phyloP scores from a whole-genome alignment of 2,113 vertebrate species.

The Seriola aureovittata region DNA sequence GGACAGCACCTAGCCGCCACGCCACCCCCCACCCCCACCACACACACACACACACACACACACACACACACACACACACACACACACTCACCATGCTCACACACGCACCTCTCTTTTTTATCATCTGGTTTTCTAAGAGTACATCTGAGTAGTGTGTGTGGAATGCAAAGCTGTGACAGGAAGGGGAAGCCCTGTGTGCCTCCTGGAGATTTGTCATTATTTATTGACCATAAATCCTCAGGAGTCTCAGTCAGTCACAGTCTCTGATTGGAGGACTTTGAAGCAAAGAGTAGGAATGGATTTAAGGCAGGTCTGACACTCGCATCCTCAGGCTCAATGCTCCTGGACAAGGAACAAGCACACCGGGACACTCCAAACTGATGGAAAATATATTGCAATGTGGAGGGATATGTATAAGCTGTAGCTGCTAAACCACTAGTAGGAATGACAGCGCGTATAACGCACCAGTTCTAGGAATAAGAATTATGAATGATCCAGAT shows the following conservation, averaged over 20 bases:
- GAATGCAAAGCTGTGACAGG: constrained; percentile 25
- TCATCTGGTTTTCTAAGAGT: neutral
- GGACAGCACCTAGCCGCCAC: constrained; percentile 4
- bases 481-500: neutral
- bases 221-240: constrained; percentile 58
- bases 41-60: neutral
- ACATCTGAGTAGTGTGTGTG: constrained; percentile 20
- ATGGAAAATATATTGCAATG: constrained; percentile 35
- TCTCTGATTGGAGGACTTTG: constrained; percentile 37
- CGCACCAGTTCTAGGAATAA: neutral
- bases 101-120: constrained; percentile 4
- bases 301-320: constrained; percentile 48
- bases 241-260: constrained; percentile 40
- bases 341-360: constrained; percentile 26
- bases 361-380: constrained; percentile 34
- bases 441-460: neutral
- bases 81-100: neutral
- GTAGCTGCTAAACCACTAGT: neutral
- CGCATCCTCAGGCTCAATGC: constrained; percentile 30
- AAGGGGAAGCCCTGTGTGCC: constrained; percentile 50
- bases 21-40: neutral
- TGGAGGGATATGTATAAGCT: neutral
- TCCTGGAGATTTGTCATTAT: constrained; percentile 57
- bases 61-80: neutral
- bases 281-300: constrained; percentile 26